phyloP scores from a whole-genome alignment of 2,797 vertebrate species.

The Antrozous pallidus region DNA sequence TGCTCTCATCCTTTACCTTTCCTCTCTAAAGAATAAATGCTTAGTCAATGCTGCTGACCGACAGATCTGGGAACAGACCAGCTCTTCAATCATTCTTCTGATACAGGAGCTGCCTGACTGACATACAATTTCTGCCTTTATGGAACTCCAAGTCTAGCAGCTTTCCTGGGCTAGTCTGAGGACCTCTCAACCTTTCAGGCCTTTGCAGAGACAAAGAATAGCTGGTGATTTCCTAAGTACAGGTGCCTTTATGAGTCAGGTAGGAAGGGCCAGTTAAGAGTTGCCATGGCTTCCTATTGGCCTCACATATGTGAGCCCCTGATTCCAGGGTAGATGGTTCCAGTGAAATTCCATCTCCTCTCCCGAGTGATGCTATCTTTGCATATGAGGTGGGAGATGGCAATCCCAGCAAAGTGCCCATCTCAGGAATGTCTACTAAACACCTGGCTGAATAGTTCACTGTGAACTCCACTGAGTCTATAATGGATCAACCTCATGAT shows the following conservation, averaged over 20 bases:
- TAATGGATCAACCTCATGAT: not conserved
- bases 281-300: not conserved
- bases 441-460: not conserved
- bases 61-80: not conserved
- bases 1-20: not conserved
- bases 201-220: not conserved
- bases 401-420: not conserved
- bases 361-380: not conserved
- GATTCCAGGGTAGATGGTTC: not conserved
- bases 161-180: not conserved
- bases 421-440: not conserved
- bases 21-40: not conserved
- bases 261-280: not conserved
- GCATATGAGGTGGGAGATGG: not conserved
- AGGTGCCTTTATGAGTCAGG: not conserved
- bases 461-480: not conserved
- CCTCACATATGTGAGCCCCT: not conserved
- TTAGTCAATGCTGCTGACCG: not conserved
- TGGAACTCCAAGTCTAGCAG: not conserved
- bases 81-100: not conserved
- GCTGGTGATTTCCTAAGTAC: not conserved
- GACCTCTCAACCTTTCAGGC: not conserved
- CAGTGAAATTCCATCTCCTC: not conserved
- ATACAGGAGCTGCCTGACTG: no score
- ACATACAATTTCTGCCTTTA: not conserved